Conservation (phyloP, 1,140 invertebrate genomes). For the Maconellicoccus hirsutus region DNA sequence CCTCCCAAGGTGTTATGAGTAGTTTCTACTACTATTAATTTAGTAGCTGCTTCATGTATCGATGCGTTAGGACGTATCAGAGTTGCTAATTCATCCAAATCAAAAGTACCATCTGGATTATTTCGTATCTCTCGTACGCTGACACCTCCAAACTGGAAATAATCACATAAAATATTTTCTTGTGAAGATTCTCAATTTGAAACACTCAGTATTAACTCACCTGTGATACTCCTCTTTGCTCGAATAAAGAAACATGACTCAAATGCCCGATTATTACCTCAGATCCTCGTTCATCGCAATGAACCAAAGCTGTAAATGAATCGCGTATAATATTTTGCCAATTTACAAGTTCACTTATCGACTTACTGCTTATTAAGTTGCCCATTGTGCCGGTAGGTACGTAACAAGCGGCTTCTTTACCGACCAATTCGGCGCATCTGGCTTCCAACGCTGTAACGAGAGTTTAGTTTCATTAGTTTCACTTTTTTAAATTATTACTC, state of each 20-base stretch:
- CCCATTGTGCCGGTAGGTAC: slow-evolving; percentile 88
- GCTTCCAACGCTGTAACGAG: slow-evolving; percentile 53
- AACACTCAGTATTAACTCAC: slow-evolving; percentile 35
- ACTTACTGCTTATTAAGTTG: slow-evolving; percentile 79
- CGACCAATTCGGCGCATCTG: slow-evolving; percentile 61
- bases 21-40: slow-evolving; percentile 77
- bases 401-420: slow-evolving; percentile 81
- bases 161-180: background rate
- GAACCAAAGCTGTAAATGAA: slow-evolving; percentile 59
- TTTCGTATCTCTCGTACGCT: slow-evolving; percentile 59
- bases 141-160: slow-evolving; percentile 61
- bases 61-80: slow-evolving; percentile 29
- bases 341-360: background rate
- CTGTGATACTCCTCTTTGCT: slow-evolving; percentile 59
- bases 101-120: slow-evolving; percentile 73
- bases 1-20: slow-evolving; percentile 85
- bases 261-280: slow-evolving; percentile 76
- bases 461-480: background rate
- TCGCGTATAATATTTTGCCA: background rate
- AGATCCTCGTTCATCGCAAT: slow-evolving; percentile 62
- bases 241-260: slow-evolving; percentile 73
- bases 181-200: background rate
- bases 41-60: slow-evolving; percentile 65
- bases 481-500: background rate
- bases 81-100: slow-evolving; percentile 50